Conservation (phyloP, 2,113 vertebrate species). For the Psephotus haematonotus region DNA sequence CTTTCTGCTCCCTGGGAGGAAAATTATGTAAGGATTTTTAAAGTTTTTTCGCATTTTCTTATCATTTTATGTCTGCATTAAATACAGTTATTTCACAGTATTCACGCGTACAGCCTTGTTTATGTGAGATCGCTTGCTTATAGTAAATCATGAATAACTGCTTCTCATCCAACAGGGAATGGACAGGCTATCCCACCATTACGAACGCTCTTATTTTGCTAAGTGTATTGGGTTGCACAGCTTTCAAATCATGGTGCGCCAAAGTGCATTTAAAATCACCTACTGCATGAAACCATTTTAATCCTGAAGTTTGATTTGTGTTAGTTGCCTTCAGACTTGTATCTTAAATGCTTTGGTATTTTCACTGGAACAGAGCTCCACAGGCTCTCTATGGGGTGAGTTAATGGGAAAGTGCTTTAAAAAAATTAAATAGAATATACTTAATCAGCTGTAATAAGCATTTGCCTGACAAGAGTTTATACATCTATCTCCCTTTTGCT, state of each 20-base stretch:
- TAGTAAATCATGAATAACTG: slow-evolving; percentile 11
- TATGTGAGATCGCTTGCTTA: slow-evolving; percentile 64
- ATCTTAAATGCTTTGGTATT: slow-evolving; percentile 48
- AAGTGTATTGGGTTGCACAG: slow-evolving; percentile 22
- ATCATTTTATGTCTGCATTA: slow-evolving; percentile 55
- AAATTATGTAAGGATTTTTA: slow-evolving; percentile 70
- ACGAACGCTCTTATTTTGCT: slow-evolving; percentile 9
- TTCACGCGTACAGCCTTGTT: slow-evolving; percentile 37
- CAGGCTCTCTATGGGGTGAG: slow-evolving; percentile 47
- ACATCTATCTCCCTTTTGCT: background rate
- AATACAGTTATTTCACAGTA: slow-evolving; percentile 21
- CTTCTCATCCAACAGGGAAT: slow-evolving; percentile 64
- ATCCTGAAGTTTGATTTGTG: slow-evolving; percentile 33
- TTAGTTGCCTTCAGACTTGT: slow-evolving; percentile 33
- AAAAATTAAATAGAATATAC: slow-evolving; percentile 4
- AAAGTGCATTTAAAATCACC: slow-evolving; percentile 43
- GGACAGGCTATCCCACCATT: slow-evolving; percentile 39
- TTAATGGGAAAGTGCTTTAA: slow-evolving; percentile 43
- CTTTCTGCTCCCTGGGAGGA: slow-evolving; percentile 73
- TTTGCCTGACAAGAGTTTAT: slow-evolving; percentile 7
- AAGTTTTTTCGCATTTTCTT: slow-evolving; percentile 38
- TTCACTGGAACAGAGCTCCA: slow-evolving; percentile 43
- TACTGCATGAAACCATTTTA: slow-evolving; percentile 59
- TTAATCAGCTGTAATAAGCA: slow-evolving; percentile 13
- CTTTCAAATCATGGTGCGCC: slow-evolving; percentile 22